Percentiles rank a stretch among this genome's conserved stretches.
These are phyloP conservation scores for Polypterus bichir DNA, from an alignment of 2,113 vertebrate genomes.

Conservation along the genomic window DNA sequence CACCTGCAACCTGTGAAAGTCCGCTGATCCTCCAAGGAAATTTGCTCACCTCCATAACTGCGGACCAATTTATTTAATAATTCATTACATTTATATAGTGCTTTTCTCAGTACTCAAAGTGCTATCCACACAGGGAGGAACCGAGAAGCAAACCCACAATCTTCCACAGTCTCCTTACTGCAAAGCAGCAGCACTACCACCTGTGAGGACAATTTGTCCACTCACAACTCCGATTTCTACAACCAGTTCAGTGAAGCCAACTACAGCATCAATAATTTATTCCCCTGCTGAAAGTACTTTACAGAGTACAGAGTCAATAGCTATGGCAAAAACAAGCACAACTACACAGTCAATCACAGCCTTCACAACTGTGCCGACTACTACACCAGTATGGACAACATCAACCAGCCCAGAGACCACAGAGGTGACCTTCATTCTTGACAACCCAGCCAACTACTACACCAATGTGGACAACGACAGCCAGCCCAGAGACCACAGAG, in stretches of 20 bases:
- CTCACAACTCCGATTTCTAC: slow-evolving; percentile 10
- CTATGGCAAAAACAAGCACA: neutral
- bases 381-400: neutral
- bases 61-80: slow-evolving; percentile 29
- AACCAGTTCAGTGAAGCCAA: neutral
- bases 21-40: slow-evolving; percentile 38
- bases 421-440: neutral
- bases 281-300: slow-evolving; percentile 1
- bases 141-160: too few relatives aligned
- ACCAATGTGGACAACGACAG: neutral
- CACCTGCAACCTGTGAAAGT: slow-evolving; percentile 30
- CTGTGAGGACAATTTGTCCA: slow-evolving; percentile 26
- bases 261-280: neutral
- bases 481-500: neutral
- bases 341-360: neutral
- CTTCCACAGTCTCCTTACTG: too few relatives aligned
- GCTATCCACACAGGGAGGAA: too few relatives aligned
- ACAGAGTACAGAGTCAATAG: neutral
- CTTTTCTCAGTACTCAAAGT: too few relatives aligned
- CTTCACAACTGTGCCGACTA: slow-evolving; percentile 4
- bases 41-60: slow-evolving; percentile 25
- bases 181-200: too few relatives aligned
- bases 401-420: slow-evolving; percentile 6
- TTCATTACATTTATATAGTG: too few relatives aligned
- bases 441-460: neutral